phyloP scores from a whole-genome alignment of 2,113 vertebrate species.

The Cyprichromis sp. region DNA sequence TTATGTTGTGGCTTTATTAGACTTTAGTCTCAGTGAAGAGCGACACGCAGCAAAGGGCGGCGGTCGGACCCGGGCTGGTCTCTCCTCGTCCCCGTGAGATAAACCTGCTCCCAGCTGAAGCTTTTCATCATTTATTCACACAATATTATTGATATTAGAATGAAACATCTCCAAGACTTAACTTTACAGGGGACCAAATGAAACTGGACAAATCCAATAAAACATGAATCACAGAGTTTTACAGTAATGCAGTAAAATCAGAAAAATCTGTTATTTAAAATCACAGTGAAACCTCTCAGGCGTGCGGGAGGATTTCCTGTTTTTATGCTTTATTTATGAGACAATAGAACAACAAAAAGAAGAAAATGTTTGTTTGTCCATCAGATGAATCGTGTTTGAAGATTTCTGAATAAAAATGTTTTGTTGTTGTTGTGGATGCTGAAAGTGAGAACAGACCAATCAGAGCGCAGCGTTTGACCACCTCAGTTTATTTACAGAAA shows the following conservation, averaged over 20 bases:
- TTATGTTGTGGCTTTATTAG: not conserved
- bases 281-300: not conserved
- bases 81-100: fast-evolving
- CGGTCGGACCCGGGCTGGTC: not conserved
- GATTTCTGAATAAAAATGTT: not conserved
- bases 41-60: not conserved
- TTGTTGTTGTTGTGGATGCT: not conserved
- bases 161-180: not conserved
- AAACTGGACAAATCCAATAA: not conserved
- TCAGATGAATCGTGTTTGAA: not conserved
- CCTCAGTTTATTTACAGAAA: conserved; percentile 60
- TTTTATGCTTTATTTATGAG: not conserved
- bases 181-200: not conserved
- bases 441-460: not conserved
- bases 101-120: not conserved
- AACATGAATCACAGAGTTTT: fast-evolving
- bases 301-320: not conserved
- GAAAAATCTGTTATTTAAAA: not conserved
- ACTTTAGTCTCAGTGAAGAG: not conserved
- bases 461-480: conserved; percentile 9
- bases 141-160: not conserved
- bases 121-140: not conserved
- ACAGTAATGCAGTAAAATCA: not conserved
- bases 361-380: not conserved
- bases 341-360: not conserved